These are phyloP conservation scores for Echinarachnius parma DNA, from an alignment of 53 echinoderm and acorn worm genomes.

Conservation along the genomic window DNA sequence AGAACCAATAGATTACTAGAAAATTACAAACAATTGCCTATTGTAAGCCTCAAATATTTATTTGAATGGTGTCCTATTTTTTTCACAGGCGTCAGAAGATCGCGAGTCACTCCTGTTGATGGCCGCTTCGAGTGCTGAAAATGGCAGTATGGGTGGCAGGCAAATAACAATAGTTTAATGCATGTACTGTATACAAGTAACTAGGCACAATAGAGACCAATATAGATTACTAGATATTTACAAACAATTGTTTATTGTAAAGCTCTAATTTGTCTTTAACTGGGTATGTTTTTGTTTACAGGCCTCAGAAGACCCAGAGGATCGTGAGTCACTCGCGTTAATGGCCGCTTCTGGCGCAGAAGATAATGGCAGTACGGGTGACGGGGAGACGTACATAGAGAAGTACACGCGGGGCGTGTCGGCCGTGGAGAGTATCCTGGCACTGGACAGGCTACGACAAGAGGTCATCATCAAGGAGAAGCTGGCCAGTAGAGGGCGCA, in stretches of 20 bases:
- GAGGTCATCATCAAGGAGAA: conserved; percentile 99
- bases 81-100: no score
- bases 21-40: no score
- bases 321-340: conserved; percentile 87
- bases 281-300: conserved; percentile 16
- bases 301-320: conserved; percentile 99
- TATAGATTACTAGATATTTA: not conserved
- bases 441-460: conserved; percentile 88
- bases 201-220: no score
- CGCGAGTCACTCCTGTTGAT: no score
- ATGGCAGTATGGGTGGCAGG: no score
- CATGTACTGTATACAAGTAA: no score
- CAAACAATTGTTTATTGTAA: not conserved
- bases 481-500: conserved; percentile 80
- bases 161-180: no score
- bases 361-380: conserved; percentile 72
- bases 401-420: conserved; percentile 99
- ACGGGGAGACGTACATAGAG: conserved; percentile 98
- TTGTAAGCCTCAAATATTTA: no score
- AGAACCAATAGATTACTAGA: no score
- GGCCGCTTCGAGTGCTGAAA: no score
- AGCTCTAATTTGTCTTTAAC: not conserved
- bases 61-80: no score
- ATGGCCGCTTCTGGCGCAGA: conserved; percentile 96
- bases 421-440: conserved; percentile 96